Base-by-base conservation (phyloP, 2,888 invertebrate species). In the Azorinus chamasolen region DNA sequence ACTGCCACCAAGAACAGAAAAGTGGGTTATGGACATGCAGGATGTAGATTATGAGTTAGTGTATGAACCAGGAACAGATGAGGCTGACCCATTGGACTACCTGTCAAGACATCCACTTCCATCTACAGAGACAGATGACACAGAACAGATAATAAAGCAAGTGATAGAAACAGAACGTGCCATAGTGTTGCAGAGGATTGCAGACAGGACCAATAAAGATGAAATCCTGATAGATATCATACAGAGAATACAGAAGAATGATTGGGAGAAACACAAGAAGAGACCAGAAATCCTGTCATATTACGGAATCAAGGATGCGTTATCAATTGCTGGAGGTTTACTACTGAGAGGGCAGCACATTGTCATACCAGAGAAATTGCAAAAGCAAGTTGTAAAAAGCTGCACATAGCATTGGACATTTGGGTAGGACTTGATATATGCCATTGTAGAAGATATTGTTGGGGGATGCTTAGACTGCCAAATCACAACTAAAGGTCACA, bases 51-150 rank as follows among this genome's bases (percentile, higher is more conserved):
- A 69, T 10, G 32, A 64, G 76, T 66, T n/a, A n/a, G n/a, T n/a
- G n/a, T n/a, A n/a, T n/a, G n/a, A n/a, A n/a, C n/a, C n/a, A n/a
- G n/a, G n/a, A n/a, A 71, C 57, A 51, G 65, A 66, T 41, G 73
- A 51, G n/a, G 25, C 22, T 45, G 66, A 73, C 43, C 66, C 65
- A 41, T n/a, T 73, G 18, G 66, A 66, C 48, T 73, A 54, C 39
- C 27, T 66, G 22, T 73, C 73, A 37, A 50, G 73, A 73, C 73
- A 73, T 41, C 66, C 59, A 53, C 18, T 58, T 14, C 14, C 10
- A 18, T 12, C 10, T 18, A 48, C 48, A n/a, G n/a, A n/a, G 8
- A 10, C 6, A 8, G 41, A 39, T 50, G 37, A 57, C 10, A 72
- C 57, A 51, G 69, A 69, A 41, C 12, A 53, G 18, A 43, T 45